Conservation (phyloP, 2,888 invertebrate species). For the Laspeyria flexula region DNA sequence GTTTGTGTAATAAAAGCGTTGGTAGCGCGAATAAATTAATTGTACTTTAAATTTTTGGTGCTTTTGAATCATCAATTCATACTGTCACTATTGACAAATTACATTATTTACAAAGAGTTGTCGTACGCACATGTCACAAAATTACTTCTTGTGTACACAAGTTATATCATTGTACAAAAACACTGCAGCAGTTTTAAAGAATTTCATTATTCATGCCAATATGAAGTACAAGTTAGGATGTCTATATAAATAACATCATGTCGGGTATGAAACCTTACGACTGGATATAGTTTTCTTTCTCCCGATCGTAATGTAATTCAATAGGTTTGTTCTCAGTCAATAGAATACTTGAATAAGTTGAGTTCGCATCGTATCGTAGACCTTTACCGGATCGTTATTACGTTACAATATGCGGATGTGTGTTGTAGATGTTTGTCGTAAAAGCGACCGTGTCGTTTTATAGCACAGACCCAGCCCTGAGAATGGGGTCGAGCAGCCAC, state of each 20-base stretch:
- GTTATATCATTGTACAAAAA: too few relatives aligned
- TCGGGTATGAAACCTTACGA: conserved; percentile 36
- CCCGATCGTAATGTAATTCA: conserved; percentile 45
- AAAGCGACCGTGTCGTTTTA: conserved; percentile 73
- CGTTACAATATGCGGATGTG: conserved; percentile 59
- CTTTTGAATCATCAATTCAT: too few relatives aligned
- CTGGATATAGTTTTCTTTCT: conserved; percentile 41
- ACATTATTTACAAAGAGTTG: too few relatives aligned
- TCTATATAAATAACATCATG: conserved; percentile 35
- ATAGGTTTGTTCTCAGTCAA: conserved; percentile 51
- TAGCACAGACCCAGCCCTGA: conserved; percentile 53
- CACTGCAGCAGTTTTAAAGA: conserved; percentile 15
- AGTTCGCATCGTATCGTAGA: conserved; percentile 65
- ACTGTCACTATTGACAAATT: too few relatives aligned
- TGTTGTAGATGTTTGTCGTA: conserved; percentile 69
- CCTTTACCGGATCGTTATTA: conserved; percentile 62
- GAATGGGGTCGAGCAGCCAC: conserved; percentile 57
- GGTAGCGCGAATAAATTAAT: too few relatives aligned
- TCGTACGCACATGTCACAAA: too few relatives aligned
- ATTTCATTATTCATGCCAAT: conserved; percentile 24
- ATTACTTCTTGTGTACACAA: too few relatives aligned
- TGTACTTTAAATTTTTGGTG: too few relatives aligned
- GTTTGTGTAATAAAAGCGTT: too few relatives aligned
- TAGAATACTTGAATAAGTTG: conserved; percentile 65
- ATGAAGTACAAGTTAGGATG: conserved; percentile 15